These are phyloP conservation scores for Urocitellus parryii DNA, from an alignment of 2,113 vertebrate species.

Conservation along the genomic window DNA sequence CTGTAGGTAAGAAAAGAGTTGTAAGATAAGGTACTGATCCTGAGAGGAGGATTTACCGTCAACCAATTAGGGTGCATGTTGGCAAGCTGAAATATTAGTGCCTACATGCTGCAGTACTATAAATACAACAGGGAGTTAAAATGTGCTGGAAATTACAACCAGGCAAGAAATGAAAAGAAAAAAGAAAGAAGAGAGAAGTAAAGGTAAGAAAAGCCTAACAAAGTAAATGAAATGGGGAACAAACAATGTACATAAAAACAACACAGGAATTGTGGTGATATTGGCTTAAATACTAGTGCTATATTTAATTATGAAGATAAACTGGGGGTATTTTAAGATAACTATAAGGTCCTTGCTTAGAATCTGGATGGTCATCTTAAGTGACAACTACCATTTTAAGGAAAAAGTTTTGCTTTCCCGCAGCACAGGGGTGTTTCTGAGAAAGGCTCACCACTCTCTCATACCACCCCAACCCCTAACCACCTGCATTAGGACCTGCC, in stretches of 20 bases:
- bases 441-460: no score
- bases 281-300: background rate
- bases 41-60: background rate
- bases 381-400: no score
- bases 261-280: background rate
- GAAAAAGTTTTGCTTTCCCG: no score
- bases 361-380: no score
- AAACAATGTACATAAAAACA: background rate
- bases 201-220: background rate
- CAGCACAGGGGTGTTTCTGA: no score
- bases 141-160: background rate
- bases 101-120: background rate
- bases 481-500: no score
- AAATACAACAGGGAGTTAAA: background rate
- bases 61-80: background rate
- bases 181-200: background rate
- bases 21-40: background rate
- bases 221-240: background rate
- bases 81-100: background rate
- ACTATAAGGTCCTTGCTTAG: no score
- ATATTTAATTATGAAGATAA: background rate
- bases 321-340: background rate
- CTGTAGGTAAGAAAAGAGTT: background rate
- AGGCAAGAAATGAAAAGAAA: background rate
- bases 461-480: no score